Evolutionary conservation across 2,113 vertebrate genomes (phyloP).

Genomic region (Myotis lucifugus): DNA sequence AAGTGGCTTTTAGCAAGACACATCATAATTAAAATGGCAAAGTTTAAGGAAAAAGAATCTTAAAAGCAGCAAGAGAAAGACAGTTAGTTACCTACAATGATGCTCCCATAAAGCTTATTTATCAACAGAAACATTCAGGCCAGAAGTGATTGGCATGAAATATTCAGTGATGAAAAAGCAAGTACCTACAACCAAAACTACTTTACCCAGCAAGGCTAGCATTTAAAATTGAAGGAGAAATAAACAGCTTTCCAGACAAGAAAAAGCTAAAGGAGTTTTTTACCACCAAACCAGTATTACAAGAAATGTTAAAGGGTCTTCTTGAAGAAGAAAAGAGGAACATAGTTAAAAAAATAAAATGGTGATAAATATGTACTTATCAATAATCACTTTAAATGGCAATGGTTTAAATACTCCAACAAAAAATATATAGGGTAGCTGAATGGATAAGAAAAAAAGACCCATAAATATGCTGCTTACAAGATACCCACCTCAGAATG

Average conservation of each 20-base stretch:
- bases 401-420: too few species aligned
- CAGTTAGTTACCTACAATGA: not conserved
- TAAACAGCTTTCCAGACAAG: not conserved
- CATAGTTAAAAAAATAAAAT: not conserved
- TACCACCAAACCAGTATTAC: not conserved
- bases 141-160: not conserved
- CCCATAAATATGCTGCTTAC: not conserved
- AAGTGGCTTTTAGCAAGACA: not conserved
- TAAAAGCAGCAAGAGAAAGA: not conserved
- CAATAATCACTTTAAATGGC: too few species aligned
- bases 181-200: not conserved
- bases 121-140: not conserved
- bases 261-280: not conserved
- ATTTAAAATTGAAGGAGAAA: not conserved
- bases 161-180: not conserved
- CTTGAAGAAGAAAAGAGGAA: not conserved
- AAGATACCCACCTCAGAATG: not conserved
- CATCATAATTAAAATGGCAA: not conserved
- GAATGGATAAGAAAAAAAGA: not conserved
- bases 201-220: not conserved
- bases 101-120: not conserved
- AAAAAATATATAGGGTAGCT: not conserved
- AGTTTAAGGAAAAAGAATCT: not conserved
- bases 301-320: not conserved
- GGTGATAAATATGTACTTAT: not conserved